Evolutionary conservation across 2,113 vertebrate species (phyloP).

Genomic region (Elaphurus davidianus): DNA sequence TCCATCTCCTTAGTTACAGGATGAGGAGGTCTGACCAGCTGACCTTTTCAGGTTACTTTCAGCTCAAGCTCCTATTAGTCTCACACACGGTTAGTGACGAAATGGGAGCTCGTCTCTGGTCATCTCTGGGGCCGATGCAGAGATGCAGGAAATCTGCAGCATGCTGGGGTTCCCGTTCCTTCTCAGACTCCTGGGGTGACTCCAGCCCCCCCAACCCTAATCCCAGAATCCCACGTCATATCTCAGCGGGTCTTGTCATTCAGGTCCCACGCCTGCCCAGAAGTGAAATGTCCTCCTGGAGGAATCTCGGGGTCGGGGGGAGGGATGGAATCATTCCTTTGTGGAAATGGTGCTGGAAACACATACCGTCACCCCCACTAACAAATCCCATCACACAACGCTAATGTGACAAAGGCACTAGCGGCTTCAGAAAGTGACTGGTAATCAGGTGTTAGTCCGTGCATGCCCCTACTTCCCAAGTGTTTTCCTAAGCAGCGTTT

Average conservation of each 20-base stretch:
- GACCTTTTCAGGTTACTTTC: not conserved
- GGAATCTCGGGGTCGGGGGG: not conserved
- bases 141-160: not conserved
- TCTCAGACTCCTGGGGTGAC: not conserved
- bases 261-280: not conserved
- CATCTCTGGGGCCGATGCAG: not conserved
- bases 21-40: not conserved
- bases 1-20: not conserved
- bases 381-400: not conserved
- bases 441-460: not conserved
- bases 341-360: not conserved
- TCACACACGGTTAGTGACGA: not conserved
- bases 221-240: not conserved
- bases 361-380: not conserved
- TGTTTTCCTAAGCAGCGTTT: not conserved
- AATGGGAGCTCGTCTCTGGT: not conserved
- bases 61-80: not conserved
- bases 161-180: not conserved
- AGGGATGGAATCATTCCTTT: not conserved
- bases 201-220: too few relatives aligned
- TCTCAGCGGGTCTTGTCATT: not conserved
- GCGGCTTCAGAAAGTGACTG: not conserved
- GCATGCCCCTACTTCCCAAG: not conserved
- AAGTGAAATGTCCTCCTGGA: not conserved
- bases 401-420: not conserved